These are phyloP conservation scores for Odontothrips loti DNA, from an alignment of 2,888 invertebrate genomes.

Conservation along the genomic window DNA sequence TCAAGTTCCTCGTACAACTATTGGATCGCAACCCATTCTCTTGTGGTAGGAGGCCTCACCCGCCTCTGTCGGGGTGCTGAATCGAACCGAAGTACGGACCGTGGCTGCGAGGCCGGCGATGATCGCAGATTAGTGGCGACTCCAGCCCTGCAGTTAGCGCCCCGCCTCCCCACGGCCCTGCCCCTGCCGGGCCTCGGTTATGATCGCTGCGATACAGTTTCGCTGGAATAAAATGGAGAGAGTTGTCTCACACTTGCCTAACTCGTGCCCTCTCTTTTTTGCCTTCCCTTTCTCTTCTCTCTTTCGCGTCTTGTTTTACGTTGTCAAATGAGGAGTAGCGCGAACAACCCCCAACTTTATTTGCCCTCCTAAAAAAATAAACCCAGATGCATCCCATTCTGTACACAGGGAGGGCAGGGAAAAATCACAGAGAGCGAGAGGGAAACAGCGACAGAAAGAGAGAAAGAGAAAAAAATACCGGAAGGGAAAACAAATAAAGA, in stretches of 20 bases:
- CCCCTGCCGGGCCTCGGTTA: neutral
- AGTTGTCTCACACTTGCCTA: too few relatives aligned
- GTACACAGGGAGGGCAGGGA: neutral
- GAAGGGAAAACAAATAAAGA: too few relatives aligned
- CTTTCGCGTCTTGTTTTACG: too few relatives aligned
- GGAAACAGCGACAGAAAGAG: neutral
- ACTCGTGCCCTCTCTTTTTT: too few relatives aligned
- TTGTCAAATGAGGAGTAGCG: too few relatives aligned
- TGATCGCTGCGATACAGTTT: neutral
- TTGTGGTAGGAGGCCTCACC: too few relatives aligned
- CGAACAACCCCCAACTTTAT: neutral
- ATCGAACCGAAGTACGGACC: too few relatives aligned
- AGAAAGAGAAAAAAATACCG: neutral
- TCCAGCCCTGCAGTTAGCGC: neutral
- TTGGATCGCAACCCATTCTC: too few relatives aligned
- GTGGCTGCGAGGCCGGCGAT: neutral
- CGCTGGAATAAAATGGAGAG: neutral
- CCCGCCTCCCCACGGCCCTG: neutral
- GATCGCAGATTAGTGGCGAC: neutral
- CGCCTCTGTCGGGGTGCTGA: too few relatives aligned
- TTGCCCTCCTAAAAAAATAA: too few relatives aligned
- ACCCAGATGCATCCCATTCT: neutral
- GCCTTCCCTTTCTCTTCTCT: too few relatives aligned
- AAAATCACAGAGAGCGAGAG: neutral
- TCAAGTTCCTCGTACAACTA: too few relatives aligned